Evolutionary conservation across 2,888 invertebrate species (phyloP), one percentile per base, ranked within the genome.

Genomic region (Rutpela maculata): DNA sequence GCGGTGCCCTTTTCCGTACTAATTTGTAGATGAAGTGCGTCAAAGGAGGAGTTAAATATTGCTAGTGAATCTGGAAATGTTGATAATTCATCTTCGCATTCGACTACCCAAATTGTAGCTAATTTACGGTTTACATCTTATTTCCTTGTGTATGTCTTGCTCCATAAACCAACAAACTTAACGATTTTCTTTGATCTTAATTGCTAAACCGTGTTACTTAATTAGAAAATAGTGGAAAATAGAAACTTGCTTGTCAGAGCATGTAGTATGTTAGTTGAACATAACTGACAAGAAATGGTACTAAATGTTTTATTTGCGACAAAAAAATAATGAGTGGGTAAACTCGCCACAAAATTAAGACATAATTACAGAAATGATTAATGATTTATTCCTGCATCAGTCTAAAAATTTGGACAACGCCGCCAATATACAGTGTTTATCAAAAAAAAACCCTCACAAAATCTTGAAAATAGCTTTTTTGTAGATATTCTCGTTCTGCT

Each of bases 141-240:
- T 43, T 66, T 35, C 66, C 66, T 66, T n/a, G 66, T 43, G 66
- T 43, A 43, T 35, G 66, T 18, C 43, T n/a, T 50, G 50, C 12
- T 19, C 66, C 19, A 66, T 31, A 66, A 38, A 35, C 66, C 43
- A 43, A 66, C 66, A 17, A 35, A 66, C 17, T 66, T 66, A 66
- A 66, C 66, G 66, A 66, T 66, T 66, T 66, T 43, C 66, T 66
- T 66, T 66, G 66, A 66, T 66, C 66, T 66, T 17, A 43, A 66
- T 66, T 43, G 11, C 66, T 43, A 17, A 43, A 43, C 38, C 43
- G 43, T 66, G 43, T 66, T 31, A 66, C 19, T 66, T 66, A 66
- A 43, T 66, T 43, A n/a, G n/a, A n/a, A n/a, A n/a, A n/a, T n/a
- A n/a, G 35, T 66, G n/a, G 66, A 19, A 43, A 43, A 66, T 31